Percentiles rank a stretch among this genome's conserved stretches.
Conservation (phyloP, 2,113 vertebrate species). For the Alouatta palliata region DNA sequence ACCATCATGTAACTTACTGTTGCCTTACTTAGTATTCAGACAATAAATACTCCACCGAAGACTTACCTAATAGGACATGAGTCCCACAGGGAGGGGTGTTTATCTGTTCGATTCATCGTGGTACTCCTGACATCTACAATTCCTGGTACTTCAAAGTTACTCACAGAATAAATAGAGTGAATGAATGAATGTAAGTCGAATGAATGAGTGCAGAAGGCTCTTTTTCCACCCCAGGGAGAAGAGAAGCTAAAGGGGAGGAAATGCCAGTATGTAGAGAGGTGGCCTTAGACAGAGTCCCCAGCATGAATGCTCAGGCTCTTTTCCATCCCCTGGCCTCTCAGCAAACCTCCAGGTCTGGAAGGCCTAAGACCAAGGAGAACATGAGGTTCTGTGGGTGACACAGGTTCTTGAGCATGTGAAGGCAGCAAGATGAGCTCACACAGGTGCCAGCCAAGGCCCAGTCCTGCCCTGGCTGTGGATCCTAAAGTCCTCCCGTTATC, state of each 20-base stretch:
- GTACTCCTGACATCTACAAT: background rate
- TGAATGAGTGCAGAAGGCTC: background rate
- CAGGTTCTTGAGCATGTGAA: background rate
- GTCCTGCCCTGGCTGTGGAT: background rate
- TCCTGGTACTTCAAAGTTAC: background rate
- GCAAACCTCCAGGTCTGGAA: background rate
- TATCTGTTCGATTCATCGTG: background rate
- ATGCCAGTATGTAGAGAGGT: rapidly evolving
- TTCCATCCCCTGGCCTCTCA: background rate
- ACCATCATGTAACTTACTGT: background rate
- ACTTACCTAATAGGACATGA: background rate
- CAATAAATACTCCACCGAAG: background rate
- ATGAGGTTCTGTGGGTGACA: background rate
- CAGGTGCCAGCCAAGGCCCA: background rate
- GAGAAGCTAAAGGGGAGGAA: background rate
- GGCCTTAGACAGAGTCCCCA: no score
- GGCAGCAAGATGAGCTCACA: background rate
- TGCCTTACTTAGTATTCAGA: background rate
- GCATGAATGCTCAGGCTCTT: rapidly evolving
- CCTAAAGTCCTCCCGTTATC: background rate
- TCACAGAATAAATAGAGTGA: background rate
- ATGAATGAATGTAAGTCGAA: background rate
- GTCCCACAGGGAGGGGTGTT: background rate
- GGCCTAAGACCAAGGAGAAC: background rate
- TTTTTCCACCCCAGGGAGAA: background rate